Percentiles rank a stretch among this genome's conserved stretches.
These are phyloP conservation scores for Hypomecis punctinalis DNA, from an alignment of 2,888 invertebrate genomes.

Conservation along the genomic window DNA sequence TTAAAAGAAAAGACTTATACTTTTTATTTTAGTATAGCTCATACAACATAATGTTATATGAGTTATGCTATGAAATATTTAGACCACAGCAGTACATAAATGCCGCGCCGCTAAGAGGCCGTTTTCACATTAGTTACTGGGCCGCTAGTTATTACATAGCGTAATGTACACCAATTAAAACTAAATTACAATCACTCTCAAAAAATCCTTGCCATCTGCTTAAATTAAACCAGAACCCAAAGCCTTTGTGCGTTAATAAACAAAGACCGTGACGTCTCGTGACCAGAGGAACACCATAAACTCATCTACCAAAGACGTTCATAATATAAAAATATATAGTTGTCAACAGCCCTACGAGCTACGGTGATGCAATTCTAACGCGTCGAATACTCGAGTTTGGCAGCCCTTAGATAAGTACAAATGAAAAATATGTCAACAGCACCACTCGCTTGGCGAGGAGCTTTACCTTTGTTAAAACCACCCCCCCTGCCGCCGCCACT, in stretches of 20 bases:
- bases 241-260: constrained; percentile 1
- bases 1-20: no score
- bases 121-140: neutral
- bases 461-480: constrained; percentile 99
- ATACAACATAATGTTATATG: no score
- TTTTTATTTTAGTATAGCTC: no score
- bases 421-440: constrained; percentile 88
- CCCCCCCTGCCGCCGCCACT: constrained; percentile 97
- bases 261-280: constrained; percentile 1
- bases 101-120: neutral
- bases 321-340: constrained; percentile 29
- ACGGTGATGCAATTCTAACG: constrained; percentile 42
- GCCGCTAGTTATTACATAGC: neutral
- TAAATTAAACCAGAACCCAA: constrained; percentile 2
- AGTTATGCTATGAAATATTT: no score
- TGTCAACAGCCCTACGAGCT: constrained; percentile 61
- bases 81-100: neutral
- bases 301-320: neutral
- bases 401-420: constrained; percentile 80
- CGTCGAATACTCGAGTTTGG: constrained; percentile 69
- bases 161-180: neutral
- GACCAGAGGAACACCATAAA: neutral
- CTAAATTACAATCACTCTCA: constrained; percentile 3
- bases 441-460: constrained; percentile 90
- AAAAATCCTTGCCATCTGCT: constrained; percentile 3